Base-by-base conservation (phyloP, 92 coral and sea anemone genomes). In the Epizoanthus stellaris region DNA sequence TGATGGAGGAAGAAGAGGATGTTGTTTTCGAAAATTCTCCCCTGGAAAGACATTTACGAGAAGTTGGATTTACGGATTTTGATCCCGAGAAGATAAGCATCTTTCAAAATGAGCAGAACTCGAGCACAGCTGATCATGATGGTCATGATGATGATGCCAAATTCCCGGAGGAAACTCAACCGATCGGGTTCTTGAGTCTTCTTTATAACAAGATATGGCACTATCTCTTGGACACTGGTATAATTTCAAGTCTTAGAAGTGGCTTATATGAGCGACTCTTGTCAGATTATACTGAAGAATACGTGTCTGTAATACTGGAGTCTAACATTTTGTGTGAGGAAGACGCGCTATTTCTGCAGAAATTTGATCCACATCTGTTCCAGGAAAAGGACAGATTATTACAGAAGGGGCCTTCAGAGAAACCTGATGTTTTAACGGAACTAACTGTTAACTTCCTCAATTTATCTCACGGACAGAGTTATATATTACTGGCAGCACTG, bases 1-100 rank as follows among this genome's bases (percentile, higher is more conserved):
- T 73, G 53, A 85, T 85, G 76, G 93, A 88, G 66, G 97, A 80
- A 54, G 97, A 94, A 49, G 98, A 92, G 38, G 98, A 91, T 15
- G 94, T 96, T 45, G 81, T 96, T 43, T 94, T 94, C 63, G 93
- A 88, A n/a, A 96, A 96, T 80, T 96, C 99, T 56, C 99, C 99
- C 67, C 88, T 96, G 82, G 94, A 90, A 61, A 89, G 85, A 82
- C 93, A 96, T 85, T 89, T 96, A 69, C 77, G 87, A 38, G 94
- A 96, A 80, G 94, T 95, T 40, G 98, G 98, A 34, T 92, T 87
- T 82, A 86, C 80, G 4, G 99, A 94, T 90, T 94, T 89, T 85
- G 95, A 94, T 39, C 75, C 93, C 59, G 92, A 81, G 74, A 86
- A 76, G 7, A 23, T 60, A 12, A 84, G 23, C 56, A 54, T 13